Conservation (phyloP, 2,797 vertebrate genomes). For the Phataginus tetradactyla region DNA sequence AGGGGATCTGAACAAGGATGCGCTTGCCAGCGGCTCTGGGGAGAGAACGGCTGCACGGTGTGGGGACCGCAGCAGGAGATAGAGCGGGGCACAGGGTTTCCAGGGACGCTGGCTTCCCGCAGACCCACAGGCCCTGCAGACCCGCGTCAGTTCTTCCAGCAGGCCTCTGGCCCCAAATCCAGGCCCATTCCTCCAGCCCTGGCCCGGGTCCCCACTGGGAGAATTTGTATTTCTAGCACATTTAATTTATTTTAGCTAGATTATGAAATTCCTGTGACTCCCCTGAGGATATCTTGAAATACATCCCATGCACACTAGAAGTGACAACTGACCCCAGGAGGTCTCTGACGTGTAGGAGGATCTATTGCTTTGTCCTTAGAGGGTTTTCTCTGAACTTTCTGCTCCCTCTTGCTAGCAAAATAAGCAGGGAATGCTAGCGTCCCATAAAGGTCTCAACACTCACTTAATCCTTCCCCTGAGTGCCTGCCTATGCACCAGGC, state of each 20-base stretch:
- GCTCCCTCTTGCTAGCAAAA: background rate
- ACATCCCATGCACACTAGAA: background rate
- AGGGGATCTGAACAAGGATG: background rate
- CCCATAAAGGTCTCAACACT: background rate
- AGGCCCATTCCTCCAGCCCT: background rate
- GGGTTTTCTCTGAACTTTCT: background rate
- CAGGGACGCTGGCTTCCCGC: background rate
- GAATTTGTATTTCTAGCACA: background rate
- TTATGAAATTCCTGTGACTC: background rate
- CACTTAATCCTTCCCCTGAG: background rate
- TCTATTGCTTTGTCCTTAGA: background rate
- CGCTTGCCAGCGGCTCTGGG: background rate
- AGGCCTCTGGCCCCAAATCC: background rate
- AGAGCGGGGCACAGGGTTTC: background rate
- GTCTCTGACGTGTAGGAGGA: background rate
- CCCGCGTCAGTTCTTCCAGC: background rate
- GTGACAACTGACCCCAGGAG: background rate
- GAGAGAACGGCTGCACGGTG: background rate
- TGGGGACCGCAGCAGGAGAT: background rate
- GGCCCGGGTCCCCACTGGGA: background rate
- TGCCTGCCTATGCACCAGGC: background rate
- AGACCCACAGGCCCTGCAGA: background rate
- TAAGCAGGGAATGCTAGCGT: background rate
- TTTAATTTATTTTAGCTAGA: background rate
- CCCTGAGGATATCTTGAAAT: background rate